Percentiles rank a stretch among this genome's conserved stretches.
phyloP scores from a whole-genome alignment of 2,113 vertebrate species.

The Ceyx melanurus region DNA sequence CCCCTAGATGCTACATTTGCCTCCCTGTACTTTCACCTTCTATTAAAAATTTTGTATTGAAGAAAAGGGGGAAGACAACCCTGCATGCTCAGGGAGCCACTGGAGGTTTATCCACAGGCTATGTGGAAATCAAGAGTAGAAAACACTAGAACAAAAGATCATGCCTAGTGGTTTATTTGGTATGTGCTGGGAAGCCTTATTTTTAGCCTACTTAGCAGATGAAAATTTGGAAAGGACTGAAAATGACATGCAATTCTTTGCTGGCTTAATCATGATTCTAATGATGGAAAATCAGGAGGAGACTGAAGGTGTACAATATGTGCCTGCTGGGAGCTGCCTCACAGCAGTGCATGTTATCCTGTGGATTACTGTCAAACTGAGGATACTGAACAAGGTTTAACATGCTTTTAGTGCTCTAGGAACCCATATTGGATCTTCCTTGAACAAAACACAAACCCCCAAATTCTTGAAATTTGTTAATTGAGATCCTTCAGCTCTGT shows the following conservation, averaged over 20 bases:
- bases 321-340: not conserved
- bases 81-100: accelerated
- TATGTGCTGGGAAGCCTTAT: not conserved
- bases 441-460: not conserved
- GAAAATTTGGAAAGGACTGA: not conserved
- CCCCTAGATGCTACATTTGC: not conserved
- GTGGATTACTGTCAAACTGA: not conserved
- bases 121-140: accelerated
- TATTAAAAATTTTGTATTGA: not conserved
- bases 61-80: not conserved
- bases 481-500: not conserved
- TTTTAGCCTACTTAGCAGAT: not conserved
- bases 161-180: not conserved
- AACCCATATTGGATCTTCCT: not conserved
- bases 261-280: not conserved
- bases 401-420: not conserved
- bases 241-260: not conserved
- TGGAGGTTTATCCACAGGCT: not conserved
- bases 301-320: not conserved
- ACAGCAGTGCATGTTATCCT: not conserved
- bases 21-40: not conserved
- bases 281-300: not conserved
- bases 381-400: not conserved
- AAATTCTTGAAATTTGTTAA: not conserved
- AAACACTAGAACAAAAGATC: not conserved